These are phyloP conservation scores for Cheumatopsyche charites DNA, from an alignment of 1,140 invertebrate species.

Conservation along the genomic window DNA sequence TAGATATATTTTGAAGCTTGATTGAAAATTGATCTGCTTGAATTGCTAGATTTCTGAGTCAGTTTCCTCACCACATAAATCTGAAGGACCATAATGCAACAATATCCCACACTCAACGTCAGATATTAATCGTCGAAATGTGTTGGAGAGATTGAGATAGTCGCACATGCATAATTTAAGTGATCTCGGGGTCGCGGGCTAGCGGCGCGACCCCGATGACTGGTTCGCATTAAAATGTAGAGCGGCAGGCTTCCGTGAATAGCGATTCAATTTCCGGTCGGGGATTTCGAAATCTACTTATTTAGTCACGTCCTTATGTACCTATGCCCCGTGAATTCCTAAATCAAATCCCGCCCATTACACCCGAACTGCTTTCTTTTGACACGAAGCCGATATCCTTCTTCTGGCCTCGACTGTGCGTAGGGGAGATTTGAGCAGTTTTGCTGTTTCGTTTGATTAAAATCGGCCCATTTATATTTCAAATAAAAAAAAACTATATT, in stretches of 20 bases:
- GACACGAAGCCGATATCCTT: slow-evolving; percentile 11
- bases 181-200: slow-evolving; percentile 13
- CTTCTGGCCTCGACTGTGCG: background rate
- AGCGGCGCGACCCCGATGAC: slow-evolving; percentile 31
- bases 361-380: slow-evolving; percentile 16
- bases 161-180: slow-evolving; percentile 25
- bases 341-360: slow-evolving; percentile 33
- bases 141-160: slow-evolving; percentile 10
- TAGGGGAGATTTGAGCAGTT: too few relatives aligned
- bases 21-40: too few relatives aligned
- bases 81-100: too few relatives aligned
- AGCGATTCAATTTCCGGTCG: slow-evolving; percentile 40
- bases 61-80: too few relatives aligned
- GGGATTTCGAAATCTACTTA: slow-evolving; percentile 38
- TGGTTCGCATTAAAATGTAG: slow-evolving; percentile 37
- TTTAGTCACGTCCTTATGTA: slow-evolving; percentile 33
- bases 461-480: too few relatives aligned
- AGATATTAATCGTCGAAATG: background rate
- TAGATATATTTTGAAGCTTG: too few relatives aligned
- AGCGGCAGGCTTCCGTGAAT: slow-evolving; percentile 40
- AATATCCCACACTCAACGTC: background rate
- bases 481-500: too few relatives aligned
- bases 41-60: too few relatives aligned
- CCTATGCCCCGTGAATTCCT: slow-evolving; percentile 35
- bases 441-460: too few relatives aligned